Evolutionary conservation across 53 echinoderm and acorn worm genomes (phyloP), one percentile per base, ranked within the genome.

Genomic region (Arbacia lixula): DNA sequence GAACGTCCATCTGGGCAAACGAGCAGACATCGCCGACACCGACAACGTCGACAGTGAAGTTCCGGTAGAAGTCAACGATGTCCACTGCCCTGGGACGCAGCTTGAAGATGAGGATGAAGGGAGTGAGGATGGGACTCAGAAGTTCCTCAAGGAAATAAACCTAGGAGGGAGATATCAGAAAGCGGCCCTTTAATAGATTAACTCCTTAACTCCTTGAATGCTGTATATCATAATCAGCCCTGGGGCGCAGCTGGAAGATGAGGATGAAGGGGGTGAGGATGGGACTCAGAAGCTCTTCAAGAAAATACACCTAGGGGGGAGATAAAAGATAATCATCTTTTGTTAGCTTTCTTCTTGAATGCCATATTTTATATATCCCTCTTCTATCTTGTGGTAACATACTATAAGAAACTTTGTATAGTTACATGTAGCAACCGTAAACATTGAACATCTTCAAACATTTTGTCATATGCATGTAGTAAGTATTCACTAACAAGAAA

Each of bases 1-100:
- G 79, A 52, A 99, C 86, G 83, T 99, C 92, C 99, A 99, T 99
- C 89, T 99, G 92, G 0, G 99, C 99, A 85, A 99, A 99, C 3
- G 98, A 99, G 56, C 99, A 99, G 4, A 99, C 99, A 62, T 99
- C 99, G 0, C 99, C 99, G 3, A 95, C 99, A 16, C 99, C 99
- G 14, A 99, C 90, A 5, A 99, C 99, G 37, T 99, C 99, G 25
- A 99, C 93, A 2, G 92, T 89, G 71, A 99, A 99, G 81, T 99
- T 99, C 35, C 92, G 99, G 71, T 99, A 99, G 88, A 99, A 99
- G 83, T 95, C 99, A 8, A 99, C 99, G 54, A 99, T 99, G 83
- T 95, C 99, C 64, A 99, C 71, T 3, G 92, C 95, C 66, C 91
- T 90, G 28, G 90, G 79, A 31, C 94, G 67, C 12, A 95, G 85